These are phyloP conservation scores for Clusia tigrina DNA, from an alignment of 2,888 invertebrate species.

Conservation along the genomic window DNA sequence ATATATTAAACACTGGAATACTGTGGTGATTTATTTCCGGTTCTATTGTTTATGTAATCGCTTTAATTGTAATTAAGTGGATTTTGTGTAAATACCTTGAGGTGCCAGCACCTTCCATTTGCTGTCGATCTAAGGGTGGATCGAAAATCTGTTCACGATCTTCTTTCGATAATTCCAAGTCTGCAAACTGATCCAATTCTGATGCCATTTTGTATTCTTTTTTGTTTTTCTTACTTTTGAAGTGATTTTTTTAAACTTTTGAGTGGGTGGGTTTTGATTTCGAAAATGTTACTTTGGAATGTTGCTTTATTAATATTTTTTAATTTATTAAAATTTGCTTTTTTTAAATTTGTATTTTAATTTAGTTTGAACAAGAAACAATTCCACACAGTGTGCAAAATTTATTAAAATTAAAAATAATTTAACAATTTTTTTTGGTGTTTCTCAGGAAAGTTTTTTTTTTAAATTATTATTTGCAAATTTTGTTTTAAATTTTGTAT, in stretches of 20 bases:
- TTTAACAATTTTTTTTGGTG: background rate
- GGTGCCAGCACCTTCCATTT: constrained; percentile 65
- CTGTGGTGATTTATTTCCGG: no score
- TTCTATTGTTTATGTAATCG: background rate
- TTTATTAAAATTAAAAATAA: background rate
- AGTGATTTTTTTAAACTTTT: constrained; percentile 6
- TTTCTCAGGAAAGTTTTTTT: background rate
- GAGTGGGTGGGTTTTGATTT: constrained; percentile 6
- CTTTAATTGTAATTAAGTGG: background rate
- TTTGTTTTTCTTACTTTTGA: constrained; percentile 20
- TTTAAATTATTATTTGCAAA: constrained; percentile 25
- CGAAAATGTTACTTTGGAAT: constrained; percentile 16
- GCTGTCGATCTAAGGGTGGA: constrained; percentile 65
- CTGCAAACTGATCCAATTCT: constrained; percentile 72
- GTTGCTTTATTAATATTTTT: constrained; percentile 19
- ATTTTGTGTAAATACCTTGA: constrained; percentile 57
- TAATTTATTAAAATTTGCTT: constrained; percentile 5
- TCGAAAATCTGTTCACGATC: constrained; percentile 79
- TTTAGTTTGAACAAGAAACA: background rate
- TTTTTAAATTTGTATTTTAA: background rate
- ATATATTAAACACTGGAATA: no score
- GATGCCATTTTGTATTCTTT: constrained; percentile 57
- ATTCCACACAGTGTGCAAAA: background rate
- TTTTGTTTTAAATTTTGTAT: constrained; percentile 10
- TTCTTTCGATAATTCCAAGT: constrained; percentile 74